phyloP scores from a whole-genome alignment of 1,140 invertebrate species.

The Diorhabda carinulata region DNA sequence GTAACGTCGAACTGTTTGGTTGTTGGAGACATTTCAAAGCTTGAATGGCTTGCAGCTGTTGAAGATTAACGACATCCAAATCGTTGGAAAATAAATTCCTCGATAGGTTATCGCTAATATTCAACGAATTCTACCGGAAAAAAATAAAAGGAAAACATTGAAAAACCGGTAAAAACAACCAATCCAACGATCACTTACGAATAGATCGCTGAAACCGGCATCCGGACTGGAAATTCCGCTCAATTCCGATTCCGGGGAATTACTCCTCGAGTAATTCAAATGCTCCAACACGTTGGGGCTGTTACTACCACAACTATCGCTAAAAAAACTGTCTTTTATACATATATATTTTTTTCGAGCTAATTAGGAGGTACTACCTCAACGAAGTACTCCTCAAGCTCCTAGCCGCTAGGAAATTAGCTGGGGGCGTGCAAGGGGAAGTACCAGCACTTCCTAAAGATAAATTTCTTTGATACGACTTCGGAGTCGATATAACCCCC shows the following conservation, averaged over 20 bases:
- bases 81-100: constrained; percentile 39
- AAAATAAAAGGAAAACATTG: constrained; percentile 10
- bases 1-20: constrained; percentile 36
- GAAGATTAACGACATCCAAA: constrained; percentile 49
- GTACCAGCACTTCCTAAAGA: constrained; percentile 31
- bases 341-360: too few relatives aligned
- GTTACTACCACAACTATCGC: constrained; percentile 51
- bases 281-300: constrained; percentile 53
- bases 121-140: constrained; percentile 39
- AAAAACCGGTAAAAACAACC: neutral
- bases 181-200: constrained; percentile 52
- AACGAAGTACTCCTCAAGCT: constrained; percentile 39
- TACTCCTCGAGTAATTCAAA: constrained; percentile 53
- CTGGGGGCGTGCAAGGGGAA: constrained; percentile 29
- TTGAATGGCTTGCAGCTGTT: constrained; percentile 50
- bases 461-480: constrained; percentile 30
- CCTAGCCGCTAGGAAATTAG: constrained; percentile 20
- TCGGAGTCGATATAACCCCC: constrained; percentile 21
- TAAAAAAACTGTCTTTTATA: constrained; percentile 20
- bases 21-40: constrained; percentile 50
- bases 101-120: constrained; percentile 38
- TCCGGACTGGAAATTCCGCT: constrained; percentile 60
- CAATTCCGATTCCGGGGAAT: constrained; percentile 61
- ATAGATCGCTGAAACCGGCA: constrained; percentile 60
- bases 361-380: constrained; percentile 28